These are phyloP conservation scores for Dendrocincla tyrannina DNA, from an alignment of 2,797 vertebrate species.

Conservation along the genomic window DNA sequence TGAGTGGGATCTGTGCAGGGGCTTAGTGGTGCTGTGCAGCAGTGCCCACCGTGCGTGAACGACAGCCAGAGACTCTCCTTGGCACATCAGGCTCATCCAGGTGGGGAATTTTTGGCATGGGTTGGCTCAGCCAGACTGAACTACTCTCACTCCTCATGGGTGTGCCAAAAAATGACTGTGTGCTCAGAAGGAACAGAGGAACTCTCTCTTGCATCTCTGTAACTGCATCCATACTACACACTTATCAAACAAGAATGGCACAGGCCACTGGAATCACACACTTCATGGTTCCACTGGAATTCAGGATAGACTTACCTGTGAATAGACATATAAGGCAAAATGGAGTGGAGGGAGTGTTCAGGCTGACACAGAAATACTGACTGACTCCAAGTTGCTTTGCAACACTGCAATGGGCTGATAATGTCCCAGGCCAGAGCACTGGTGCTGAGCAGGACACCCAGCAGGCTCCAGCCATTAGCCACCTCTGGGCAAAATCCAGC, in stretches of 20 bases:
- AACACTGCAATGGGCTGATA: neutral
- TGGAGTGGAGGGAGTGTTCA: fast-evolving
- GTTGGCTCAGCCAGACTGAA: neutral
- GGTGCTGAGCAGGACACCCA: fast-evolving
- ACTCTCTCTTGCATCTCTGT: neutral
- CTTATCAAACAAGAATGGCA: neutral
- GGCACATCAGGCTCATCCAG: neutral
- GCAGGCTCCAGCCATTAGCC: fast-evolving
- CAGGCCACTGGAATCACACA: fast-evolving
- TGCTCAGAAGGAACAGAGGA: neutral
- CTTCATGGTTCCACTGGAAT: neutral
- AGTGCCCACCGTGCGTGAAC: fast-evolving
- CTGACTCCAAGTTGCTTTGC: neutral
- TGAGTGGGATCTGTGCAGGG: fast-evolving
- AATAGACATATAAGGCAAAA: neutral
- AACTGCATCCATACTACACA: neutral
- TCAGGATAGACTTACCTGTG: neutral
- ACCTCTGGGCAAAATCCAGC: neutral
- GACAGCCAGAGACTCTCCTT: neutral
- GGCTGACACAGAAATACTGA: neutral
- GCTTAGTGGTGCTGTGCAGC: neutral
- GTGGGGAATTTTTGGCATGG: neutral
- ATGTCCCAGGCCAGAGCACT: fast-evolving
- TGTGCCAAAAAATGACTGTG: neutral
- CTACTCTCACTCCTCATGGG: neutral